Percentiles rank a stretch among this genome's conserved stretches.
Conservation (phyloP, 2,888 invertebrate genomes). For the Pilophorus perplexus region DNA sequence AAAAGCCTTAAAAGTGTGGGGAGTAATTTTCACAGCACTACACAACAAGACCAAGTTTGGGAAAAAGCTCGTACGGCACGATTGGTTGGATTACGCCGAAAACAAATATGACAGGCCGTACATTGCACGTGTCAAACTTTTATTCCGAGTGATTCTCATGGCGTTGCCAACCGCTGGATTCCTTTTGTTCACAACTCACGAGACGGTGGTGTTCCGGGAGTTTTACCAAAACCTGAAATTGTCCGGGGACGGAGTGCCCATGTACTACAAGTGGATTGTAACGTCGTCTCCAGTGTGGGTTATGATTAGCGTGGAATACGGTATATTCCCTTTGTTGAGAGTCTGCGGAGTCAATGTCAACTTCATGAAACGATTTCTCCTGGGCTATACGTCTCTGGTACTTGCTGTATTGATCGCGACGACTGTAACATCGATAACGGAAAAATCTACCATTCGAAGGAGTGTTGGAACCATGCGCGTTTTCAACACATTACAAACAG, state of each 20-base stretch:
- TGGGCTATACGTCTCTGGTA: not conserved
- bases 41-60: not conserved
- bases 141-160: not conserved
- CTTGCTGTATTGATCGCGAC: not conserved
- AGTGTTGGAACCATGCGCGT: too few species aligned
- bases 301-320: not conserved
- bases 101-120: not conserved
- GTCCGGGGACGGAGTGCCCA: not conserved
- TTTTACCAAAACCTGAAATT: not conserved
- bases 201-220: not conserved
- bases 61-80: not conserved
- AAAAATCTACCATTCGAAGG: too few species aligned
- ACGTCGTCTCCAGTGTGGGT: not conserved
- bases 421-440: not conserved
- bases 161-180: not conserved
- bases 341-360: not conserved
- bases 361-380: not conserved
- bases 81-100: constrained; percentile 13
- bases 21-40: not conserved
- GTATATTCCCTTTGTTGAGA: not conserved
- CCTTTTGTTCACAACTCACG: not conserved
- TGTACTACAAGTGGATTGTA: not conserved
- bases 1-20: not conserved
- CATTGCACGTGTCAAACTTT: not conserved
- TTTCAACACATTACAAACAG: too few species aligned